These are phyloP conservation scores for Perccottus glenii DNA, from an alignment of 2,113 vertebrate species.

Conservation along the genomic window DNA sequence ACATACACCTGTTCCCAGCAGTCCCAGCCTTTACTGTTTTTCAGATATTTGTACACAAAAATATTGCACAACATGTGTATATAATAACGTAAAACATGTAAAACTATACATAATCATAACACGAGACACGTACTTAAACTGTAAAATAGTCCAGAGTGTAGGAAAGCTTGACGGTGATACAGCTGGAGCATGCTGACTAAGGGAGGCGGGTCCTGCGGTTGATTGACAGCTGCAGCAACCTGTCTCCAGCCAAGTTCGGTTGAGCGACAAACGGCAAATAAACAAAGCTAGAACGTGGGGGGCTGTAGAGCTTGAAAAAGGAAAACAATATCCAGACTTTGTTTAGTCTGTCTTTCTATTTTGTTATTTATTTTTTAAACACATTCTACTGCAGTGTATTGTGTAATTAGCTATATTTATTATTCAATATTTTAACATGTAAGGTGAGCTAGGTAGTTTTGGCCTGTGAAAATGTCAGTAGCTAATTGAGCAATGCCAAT, in stretches of 20 bases:
- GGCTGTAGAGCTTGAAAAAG: too few relatives aligned
- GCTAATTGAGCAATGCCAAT: too few relatives aligned
- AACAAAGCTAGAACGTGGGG: constrained; percentile 20
- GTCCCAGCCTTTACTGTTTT: constrained; percentile 12
- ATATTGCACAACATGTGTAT: neutral
- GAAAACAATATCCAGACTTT: neutral
- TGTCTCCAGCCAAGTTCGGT: constrained; percentile 50
- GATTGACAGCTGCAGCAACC: constrained; percentile 54
- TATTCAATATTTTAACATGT: too few relatives aligned
- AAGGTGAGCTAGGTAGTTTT: too few relatives aligned
- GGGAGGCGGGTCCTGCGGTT: constrained; percentile 29
- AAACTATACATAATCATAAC: neutral
- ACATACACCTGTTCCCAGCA: constrained; percentile 60
- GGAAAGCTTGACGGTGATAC: constrained; percentile 39
- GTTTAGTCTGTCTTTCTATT: too few relatives aligned
- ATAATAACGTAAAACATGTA: neutral
- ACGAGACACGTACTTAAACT: constrained; percentile 63
- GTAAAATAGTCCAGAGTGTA: constrained; percentile 42
- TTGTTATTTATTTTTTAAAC: too few relatives aligned
- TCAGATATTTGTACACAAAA: neutral
- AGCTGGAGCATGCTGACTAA: constrained; percentile 40
- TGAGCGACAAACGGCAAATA: constrained; percentile 56
- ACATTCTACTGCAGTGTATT: too few relatives aligned
- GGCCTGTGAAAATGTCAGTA: too few relatives aligned
- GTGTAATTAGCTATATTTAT: too few relatives aligned